Percentiles rank a stretch among this genome's conserved stretches.
These are phyloP conservation scores for Nesoenas mayeri DNA, from an alignment of 2,113 vertebrate species.

Conservation along the genomic window DNA sequence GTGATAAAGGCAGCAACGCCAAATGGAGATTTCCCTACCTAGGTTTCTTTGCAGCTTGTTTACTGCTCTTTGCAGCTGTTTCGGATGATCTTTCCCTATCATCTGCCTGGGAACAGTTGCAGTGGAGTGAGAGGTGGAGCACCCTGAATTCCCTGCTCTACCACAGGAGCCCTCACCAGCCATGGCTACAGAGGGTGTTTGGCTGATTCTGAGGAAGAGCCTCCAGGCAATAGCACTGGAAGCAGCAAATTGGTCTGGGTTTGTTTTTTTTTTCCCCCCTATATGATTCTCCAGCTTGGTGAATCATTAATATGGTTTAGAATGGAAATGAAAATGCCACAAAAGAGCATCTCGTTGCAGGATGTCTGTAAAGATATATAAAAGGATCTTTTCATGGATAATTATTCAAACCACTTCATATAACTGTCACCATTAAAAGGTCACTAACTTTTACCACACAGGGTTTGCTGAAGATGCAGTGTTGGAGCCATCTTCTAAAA, in stretches of 20 bases:
- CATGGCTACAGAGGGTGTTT: neutral
- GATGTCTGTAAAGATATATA: constrained; percentile 66
- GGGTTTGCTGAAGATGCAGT: constrained; percentile 8
- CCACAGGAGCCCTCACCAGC: neutral
- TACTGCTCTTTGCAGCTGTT: constrained; percentile 32
- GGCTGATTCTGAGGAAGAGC: neutral
- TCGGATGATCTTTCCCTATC: neutral
- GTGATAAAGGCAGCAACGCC: constrained; percentile 22
- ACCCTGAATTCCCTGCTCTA: neutral
- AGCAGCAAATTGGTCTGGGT: constrained; percentile 15
- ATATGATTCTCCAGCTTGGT: constrained; percentile 33
- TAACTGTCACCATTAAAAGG: constrained; percentile 71
- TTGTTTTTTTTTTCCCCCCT: neutral
- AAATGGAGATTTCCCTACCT: constrained; percentile 43
- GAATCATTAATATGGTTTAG: constrained; percentile 64
- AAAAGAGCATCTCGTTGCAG: constrained; percentile 67
- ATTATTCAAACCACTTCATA: constrained; percentile 65
- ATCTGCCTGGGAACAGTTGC: neutral
- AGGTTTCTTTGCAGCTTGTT: constrained; percentile 53
- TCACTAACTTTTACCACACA: constrained; percentile 56
- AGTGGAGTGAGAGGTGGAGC: neutral
- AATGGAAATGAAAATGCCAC: constrained; percentile 67
- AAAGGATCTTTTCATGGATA: constrained; percentile 61
- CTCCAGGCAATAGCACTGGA: constrained; percentile 17
- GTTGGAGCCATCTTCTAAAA: neutral